A percentile compares a stretch with the other conserved stretches of the same genome.
These are phyloP conservation scores for Aleiodes testaceus DNA, from an alignment of 2,888 invertebrate genomes.

Conservation along the genomic window DNA sequence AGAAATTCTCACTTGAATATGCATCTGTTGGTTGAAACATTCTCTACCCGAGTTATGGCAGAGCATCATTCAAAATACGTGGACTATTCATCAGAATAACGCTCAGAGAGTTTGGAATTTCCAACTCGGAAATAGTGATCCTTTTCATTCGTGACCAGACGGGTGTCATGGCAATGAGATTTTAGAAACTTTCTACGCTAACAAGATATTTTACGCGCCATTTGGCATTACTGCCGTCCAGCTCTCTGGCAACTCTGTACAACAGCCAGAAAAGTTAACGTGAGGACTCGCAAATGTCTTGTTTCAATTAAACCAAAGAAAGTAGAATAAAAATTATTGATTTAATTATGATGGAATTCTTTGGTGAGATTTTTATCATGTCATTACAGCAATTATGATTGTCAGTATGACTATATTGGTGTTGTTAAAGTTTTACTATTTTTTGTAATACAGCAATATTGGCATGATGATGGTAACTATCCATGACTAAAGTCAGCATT, in stretches of 20 bases:
- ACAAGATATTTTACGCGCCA: conserved; percentile 45
- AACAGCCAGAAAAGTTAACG: neutral
- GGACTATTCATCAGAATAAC: conserved; percentile 12
- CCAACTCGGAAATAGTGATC: conserved; percentile 25
- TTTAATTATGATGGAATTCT: too few species aligned
- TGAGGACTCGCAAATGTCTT: neutral
- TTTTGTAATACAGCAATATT: too few species aligned
- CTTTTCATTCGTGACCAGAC: conserved; percentile 21
- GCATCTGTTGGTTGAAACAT: too few species aligned
- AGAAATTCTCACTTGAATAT: conserved; percentile 24
- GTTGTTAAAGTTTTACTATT: too few species aligned
- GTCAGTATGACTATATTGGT: too few species aligned
- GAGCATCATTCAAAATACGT: too few species aligned
- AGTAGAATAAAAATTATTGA: neutral
- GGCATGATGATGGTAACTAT: too few species aligned
- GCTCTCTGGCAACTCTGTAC: conserved; percentile 3
- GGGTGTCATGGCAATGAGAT: conserved; percentile 32
- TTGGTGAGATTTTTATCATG: too few species aligned
- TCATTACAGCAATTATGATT: too few species aligned
- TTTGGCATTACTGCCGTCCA: conserved; percentile 16
- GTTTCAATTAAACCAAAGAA: conserved; percentile 1
- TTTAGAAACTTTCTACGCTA: conserved; percentile 41
- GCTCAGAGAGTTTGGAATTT: conserved; percentile 22
- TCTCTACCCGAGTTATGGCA: too few species aligned
- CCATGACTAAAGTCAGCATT: too few species aligned